Evolutionary conservation across 1,140 invertebrate species (phyloP).

Genomic region (Caerostris darwini): DNA sequence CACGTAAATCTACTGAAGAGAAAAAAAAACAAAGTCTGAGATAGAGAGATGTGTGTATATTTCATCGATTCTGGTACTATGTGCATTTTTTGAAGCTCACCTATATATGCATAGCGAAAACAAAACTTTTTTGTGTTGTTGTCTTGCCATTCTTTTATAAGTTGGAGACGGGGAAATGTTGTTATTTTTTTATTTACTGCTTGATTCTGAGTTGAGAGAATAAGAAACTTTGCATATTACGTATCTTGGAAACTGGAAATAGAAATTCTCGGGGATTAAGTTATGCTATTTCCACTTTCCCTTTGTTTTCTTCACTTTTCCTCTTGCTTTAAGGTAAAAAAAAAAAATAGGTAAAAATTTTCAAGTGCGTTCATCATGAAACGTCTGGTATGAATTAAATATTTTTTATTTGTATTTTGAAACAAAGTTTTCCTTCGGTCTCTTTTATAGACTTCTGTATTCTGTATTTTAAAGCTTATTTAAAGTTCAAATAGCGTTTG

Average conservation of each 20-base stretch:
- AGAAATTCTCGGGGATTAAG: not conserved
- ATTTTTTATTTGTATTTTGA: too few relatives aligned
- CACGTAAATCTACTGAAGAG: conserved; percentile 50
- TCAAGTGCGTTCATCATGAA: too few relatives aligned
- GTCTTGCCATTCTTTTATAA: not conserved
- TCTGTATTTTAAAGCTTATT: too few relatives aligned
- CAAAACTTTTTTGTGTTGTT: conserved; percentile 28
- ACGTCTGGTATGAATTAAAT: too few relatives aligned
- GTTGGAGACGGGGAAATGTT: not conserved
- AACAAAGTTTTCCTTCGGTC: too few relatives aligned
- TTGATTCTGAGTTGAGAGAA: not conserved
- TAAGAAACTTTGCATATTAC: conserved; percentile 35
- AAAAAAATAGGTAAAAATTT: too few relatives aligned
- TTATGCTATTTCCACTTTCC: not conserved
- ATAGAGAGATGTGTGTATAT: conserved; percentile 48
- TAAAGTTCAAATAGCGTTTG: too few relatives aligned
- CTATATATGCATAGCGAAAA: conserved; percentile 40
- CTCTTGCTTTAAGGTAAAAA: too few relatives aligned
- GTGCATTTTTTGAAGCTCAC: conserved; percentile 28
- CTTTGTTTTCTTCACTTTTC: too few relatives aligned
- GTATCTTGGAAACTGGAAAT: not conserved
- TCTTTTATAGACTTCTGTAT: too few relatives aligned
- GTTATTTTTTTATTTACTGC: not conserved
- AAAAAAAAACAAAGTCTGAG: not conserved
- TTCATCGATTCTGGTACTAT: conserved; percentile 41